Evolutionary conservation across 2,797 vertebrate species (phyloP).

Genomic region (Yasuhikotakia modesta): DNA sequence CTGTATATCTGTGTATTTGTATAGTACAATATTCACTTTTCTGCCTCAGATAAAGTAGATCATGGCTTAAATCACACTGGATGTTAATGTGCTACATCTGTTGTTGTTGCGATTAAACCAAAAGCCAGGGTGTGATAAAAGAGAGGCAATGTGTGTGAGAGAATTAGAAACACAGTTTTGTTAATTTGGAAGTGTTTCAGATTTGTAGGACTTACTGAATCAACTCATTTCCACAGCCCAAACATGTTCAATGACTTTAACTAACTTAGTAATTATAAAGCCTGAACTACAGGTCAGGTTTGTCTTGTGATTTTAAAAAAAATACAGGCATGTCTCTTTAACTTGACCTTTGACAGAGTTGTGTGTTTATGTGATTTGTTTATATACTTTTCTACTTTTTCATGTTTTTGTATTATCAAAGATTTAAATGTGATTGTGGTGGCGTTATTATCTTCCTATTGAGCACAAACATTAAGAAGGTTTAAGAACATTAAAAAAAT

Average conservation of each 20-base stretch:
- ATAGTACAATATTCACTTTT: slow-evolving; percentile 31
- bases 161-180: no score
- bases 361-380: background rate
- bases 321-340: background rate
- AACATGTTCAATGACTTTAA: slow-evolving; percentile 35
- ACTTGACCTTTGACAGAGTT: background rate
- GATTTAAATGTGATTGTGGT: background rate
- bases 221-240: slow-evolving; percentile 30
- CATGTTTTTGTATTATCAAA: slow-evolving; percentile 9
- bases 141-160: background rate
- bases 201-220: slow-evolving; percentile 25
- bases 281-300: slow-evolving; percentile 17
- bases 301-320: background rate
- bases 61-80: slow-evolving; percentile 3
- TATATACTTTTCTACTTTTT: background rate
- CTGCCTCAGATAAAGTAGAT: slow-evolving; percentile 2
- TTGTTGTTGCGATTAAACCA: slow-evolving; percentile 42
- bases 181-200: slow-evolving; percentile 2
- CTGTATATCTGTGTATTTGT: background rate
- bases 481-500: background rate
- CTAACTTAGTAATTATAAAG: slow-evolving; percentile 11
- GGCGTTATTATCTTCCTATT: background rate
- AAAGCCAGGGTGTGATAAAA: slow-evolving; percentile 26
- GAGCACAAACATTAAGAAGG: slow-evolving; percentile 16
- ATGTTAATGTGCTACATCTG: slow-evolving; percentile 7